Evolutionary conservation across 1,140 invertebrate genomes (phyloP).

Genomic region (Euglossa dilemma): DNA sequence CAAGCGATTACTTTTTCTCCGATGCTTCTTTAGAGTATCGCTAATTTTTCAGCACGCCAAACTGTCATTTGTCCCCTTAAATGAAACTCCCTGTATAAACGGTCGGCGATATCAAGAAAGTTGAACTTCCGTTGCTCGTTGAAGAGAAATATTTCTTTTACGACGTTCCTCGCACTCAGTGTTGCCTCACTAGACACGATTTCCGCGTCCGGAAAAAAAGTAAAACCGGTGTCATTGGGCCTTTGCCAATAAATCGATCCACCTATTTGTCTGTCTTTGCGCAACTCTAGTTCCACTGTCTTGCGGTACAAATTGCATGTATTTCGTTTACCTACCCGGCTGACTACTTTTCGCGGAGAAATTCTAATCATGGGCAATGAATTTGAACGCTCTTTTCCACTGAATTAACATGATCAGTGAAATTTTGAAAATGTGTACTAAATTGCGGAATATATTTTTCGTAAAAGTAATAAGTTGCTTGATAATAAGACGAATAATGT

Average conservation of each 20-base stretch:
- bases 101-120: not conserved
- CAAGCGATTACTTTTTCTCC: too few relatives aligned
- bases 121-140: not conserved
- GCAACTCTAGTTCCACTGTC: not conserved
- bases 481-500: too few relatives aligned
- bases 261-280: slow-evolving; percentile 47
- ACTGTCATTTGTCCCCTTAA: too few relatives aligned
- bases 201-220: not conserved
- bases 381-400: not conserved
- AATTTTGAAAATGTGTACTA: too few relatives aligned
- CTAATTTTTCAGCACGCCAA: too few relatives aligned
- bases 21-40: too few relatives aligned
- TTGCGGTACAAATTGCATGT: not conserved
- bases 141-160: slow-evolving; percentile 27
- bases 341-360: not conserved
- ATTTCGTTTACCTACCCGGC: not conserved
- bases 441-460: too few relatives aligned
- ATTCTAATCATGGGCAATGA: not conserved
- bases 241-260: slow-evolving; percentile 51
- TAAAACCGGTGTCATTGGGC: slow-evolving; percentile 12
- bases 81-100: not conserved
- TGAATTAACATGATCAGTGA: too few relatives aligned
- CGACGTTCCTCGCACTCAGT: not conserved
- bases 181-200: not conserved
- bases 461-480: too few relatives aligned